Base-by-base conservation (phyloP, 2,888 invertebrate species). In the Lepidonotus clava region DNA sequence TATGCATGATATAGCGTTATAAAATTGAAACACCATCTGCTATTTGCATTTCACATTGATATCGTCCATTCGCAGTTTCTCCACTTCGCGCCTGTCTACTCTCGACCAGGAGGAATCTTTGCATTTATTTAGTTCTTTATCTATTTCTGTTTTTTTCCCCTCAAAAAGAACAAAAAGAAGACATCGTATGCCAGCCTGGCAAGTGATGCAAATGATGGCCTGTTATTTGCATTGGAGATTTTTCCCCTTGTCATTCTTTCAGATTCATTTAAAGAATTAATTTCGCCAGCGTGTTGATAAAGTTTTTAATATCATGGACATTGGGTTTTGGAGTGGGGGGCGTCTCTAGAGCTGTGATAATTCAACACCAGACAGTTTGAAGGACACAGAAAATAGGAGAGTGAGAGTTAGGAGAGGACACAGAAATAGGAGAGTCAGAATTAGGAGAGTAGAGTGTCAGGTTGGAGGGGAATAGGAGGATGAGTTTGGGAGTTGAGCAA, bases 1-100 rank as follows among this genome's bases (percentile, higher is more conserved):
- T 80, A 80, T 80, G 80, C 80, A 80, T 80, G 80, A 80, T 80
- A 80, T 80, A 80, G 80, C 46, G 41, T 80, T 80, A 80, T 80
- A 80, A 80, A 46, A 80, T 80, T 80, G 80, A 80, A 80, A 80
- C 46, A 80, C 80, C 80, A 51, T 80, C 80, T 80, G 80, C 46
- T 51, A 80, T 80, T 80, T 80, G 80, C 80, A 80, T 80, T 80
- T 80, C 51, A 28, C 80, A 46, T 46, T 80, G 80, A 41, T 46
- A 46, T 80, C 80, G 32, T 0, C 2, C 24, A 2, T 41, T 40
- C 1, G 38, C 76, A 76, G 38, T 38, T 34, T 18, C 61, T n/a
- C 21, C 24, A 24, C 61, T 28, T 4, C 0, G 61, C 24, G 28
- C n/a, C 61, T n/a, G 11, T 28, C 61, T 24, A 5, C 61, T 32